Conservation (phyloP, 1,140 invertebrate species). For the Anthonomus grandis region DNA sequence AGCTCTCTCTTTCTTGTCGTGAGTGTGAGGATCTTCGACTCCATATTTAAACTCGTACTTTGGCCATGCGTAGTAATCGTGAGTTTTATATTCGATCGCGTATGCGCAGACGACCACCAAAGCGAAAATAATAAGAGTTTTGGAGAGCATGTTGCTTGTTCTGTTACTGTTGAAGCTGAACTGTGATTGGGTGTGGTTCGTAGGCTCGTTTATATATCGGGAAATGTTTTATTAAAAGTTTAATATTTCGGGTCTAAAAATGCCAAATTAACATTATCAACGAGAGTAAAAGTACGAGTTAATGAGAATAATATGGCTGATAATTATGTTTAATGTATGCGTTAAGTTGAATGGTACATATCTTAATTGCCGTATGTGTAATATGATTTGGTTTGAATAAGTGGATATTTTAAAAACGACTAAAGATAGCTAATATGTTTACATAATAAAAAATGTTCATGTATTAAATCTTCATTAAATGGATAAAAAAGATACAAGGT, state of each 20-base stretch:
- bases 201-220: neutral
- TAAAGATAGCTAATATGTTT: too few relatives aligned
- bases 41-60: slow-evolving; percentile 56
- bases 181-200: neutral
- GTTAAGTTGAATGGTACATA: too few relatives aligned
- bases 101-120: slow-evolving; percentile 5
- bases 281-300: too few relatives aligned
- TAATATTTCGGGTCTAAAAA: slow-evolving; percentile 20
- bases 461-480: too few relatives aligned
- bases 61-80: slow-evolving; percentile 49
- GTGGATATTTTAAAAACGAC: too few relatives aligned
- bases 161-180: neutral
- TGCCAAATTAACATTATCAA: slow-evolving; percentile 10
- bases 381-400: too few relatives aligned
- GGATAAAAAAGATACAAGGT: too few relatives aligned
- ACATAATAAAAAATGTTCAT: too few relatives aligned
- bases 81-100: slow-evolving; percentile 10
- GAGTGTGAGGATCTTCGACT: slow-evolving; percentile 55
- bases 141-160: slow-evolving; percentile 11
- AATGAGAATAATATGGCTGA: too few relatives aligned
- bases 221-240: slow-evolving; percentile 9
- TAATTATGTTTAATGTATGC: too few relatives aligned
- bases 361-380: too few relatives aligned
- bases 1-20: slow-evolving; percentile 33
- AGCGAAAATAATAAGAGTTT: slow-evolving; percentile 10